A percentile compares a stretch with the other conserved stretches of the same genome.
Evolutionary conservation across 2,797 vertebrate species (phyloP).

Genomic region (Yasuhikotakia modesta): DNA sequence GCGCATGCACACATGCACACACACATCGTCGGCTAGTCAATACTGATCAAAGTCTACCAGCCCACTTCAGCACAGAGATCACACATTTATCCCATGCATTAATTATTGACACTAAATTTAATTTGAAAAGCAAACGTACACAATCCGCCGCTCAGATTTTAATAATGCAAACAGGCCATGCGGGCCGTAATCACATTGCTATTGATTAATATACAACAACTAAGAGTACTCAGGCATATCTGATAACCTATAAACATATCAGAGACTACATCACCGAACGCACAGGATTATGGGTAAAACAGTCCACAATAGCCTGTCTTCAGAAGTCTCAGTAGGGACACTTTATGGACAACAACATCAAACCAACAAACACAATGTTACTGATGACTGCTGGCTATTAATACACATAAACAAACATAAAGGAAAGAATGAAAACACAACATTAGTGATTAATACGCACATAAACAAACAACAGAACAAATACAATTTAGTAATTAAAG

Average conservation of each 20-base stretch:
- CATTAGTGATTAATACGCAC: too few species aligned
- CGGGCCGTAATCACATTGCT: slow-evolving; percentile 92
- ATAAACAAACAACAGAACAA: not conserved
- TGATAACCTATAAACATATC: slow-evolving; percentile 82
- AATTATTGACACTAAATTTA: slow-evolving; percentile 99
- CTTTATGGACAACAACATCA: not conserved
- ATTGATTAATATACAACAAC: slow-evolving; percentile 91
- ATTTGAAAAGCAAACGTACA: slow-evolving; percentile 96
- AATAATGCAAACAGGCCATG: slow-evolving; percentile 95
- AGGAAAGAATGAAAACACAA: too few species aligned
- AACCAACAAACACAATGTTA: not conserved
- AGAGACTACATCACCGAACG: slow-evolving; percentile 55
- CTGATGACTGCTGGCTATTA: too few species aligned
- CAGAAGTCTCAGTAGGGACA: not conserved
- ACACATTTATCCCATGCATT: slow-evolving; percentile 97
- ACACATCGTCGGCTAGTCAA: slow-evolving; percentile 80
- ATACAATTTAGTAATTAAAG: too few species aligned
- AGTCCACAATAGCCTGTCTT: not conserved
- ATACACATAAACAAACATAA: too few species aligned
- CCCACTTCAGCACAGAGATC: slow-evolving; percentile 84
- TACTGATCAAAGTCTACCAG: slow-evolving; percentile 82
- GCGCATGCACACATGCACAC: slow-evolving; percentile 74
- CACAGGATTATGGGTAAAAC: slow-evolving; percentile 30
- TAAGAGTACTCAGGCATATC: slow-evolving; percentile 84
- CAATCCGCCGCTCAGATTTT: slow-evolving; percentile 90